These are phyloP conservation scores for Ormyrus nitidulus DNA, from an alignment of 2,888 invertebrate genomes.

Conservation along the genomic window DNA sequence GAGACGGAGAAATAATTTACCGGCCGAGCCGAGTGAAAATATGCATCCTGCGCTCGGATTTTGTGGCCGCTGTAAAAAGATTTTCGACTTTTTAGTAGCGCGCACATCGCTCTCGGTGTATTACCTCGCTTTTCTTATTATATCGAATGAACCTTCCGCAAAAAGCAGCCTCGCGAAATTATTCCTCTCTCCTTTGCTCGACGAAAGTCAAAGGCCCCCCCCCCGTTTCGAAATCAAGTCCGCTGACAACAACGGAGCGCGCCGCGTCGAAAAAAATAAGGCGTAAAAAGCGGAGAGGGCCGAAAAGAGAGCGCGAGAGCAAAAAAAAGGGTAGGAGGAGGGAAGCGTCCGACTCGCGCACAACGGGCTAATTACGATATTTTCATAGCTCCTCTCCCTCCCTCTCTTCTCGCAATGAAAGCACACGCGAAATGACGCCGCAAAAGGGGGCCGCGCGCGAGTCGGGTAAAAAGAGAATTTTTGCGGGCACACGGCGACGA, in stretches of 20 bases:
- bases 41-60: neutral
- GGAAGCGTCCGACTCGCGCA: neutral
- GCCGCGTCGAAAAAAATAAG: too few species aligned
- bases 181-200: too few species aligned
- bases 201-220: too few species aligned
- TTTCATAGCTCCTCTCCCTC: conserved; percentile 18
- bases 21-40: conserved; percentile 22
- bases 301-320: neutral
- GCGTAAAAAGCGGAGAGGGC: neutral
- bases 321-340: too few species aligned
- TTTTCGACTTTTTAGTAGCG: too few species aligned
- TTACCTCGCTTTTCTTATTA: neutral
- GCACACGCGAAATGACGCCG: neutral
- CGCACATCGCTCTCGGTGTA: too few species aligned
- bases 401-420: neutral
- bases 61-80: neutral
- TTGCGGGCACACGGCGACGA: conserved; percentile 12
- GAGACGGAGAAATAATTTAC: conserved; percentile 28
- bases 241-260: too few species aligned
- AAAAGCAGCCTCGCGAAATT: too few species aligned
- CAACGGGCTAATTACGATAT: conserved; percentile 40
- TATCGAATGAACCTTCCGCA: too few species aligned
- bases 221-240: too few species aligned
- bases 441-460: conserved; percentile 7
- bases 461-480: conserved; percentile 24